A percentile compares a stretch with the other conserved stretches of the same genome.
phyloP scores from a whole-genome alignment of 2,113 vertebrate species.

The Mesitornis unicolor region DNA sequence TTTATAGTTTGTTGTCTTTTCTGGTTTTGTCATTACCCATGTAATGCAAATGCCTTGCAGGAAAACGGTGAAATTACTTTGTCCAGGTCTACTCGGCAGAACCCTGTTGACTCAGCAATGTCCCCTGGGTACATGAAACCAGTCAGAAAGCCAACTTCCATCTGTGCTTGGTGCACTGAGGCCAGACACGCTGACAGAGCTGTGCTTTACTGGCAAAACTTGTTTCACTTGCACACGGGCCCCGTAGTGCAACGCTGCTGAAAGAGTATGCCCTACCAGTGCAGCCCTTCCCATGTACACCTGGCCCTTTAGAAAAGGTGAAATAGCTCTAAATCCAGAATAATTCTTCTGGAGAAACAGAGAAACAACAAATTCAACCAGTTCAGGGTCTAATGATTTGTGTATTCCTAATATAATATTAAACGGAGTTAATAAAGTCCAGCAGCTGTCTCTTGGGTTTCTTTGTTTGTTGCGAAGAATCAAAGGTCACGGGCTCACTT shows the following conservation, averaged over 20 bases:
- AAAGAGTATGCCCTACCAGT: rapidly evolving
- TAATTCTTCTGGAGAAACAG: neutral
- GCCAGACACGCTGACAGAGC: neutral
- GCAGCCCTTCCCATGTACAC: neutral
- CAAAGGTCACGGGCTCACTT: neutral
- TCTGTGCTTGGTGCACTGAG: rapidly evolving
- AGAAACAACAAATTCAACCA: neutral
- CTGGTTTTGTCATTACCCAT: neutral
- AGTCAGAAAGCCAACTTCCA: rapidly evolving
- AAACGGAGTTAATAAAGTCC: neutral
- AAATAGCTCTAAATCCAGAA: neutral
- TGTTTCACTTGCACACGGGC: neutral
- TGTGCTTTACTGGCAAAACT: neutral
- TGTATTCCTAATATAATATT: neutral
- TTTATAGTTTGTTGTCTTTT: neutral
- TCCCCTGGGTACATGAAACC: rapidly evolving
- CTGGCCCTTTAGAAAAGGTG: neutral
- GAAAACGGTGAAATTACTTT: rapidly evolving
- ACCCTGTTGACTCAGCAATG: neutral
- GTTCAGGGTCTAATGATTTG: neutral
- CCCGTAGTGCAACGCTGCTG: neutral
- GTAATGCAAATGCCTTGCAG: neutral
- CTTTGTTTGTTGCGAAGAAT: neutral
- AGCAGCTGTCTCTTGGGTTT: neutral
- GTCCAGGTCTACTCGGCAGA: neutral